Conservation (phyloP, 2,888 invertebrate genomes). For the Agrotis exclamationis region DNA sequence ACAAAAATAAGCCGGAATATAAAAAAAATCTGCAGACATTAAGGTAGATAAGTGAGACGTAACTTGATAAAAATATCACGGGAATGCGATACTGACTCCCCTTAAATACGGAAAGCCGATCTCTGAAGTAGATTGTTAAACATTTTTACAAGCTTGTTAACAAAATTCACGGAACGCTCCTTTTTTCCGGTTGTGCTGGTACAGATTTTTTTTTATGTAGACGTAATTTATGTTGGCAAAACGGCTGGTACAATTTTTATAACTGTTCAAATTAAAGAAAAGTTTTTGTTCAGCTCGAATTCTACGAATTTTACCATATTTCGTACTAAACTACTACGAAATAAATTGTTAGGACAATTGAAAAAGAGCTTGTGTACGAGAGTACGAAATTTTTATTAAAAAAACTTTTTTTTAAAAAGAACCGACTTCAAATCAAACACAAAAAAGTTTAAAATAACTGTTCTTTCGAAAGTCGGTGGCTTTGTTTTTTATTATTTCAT, state of each 20-base stretch:
- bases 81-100: constrained; percentile 19
- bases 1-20: not conserved
- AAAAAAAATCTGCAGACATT: constrained; percentile 14
- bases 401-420: too few relatives aligned
- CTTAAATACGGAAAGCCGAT: constrained; percentile 48
- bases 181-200: constrained; percentile 14
- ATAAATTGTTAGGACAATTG: too few relatives aligned
- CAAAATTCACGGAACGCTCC: constrained; percentile 24
- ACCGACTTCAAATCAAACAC: too few relatives aligned
- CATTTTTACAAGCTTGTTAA: constrained; percentile 59
- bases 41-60: constrained; percentile 22
- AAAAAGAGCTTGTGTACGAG: too few relatives aligned
- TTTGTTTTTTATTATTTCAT: too few relatives aligned
- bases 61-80: constrained; percentile 42
- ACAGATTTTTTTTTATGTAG: constrained; percentile 17
- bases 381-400: too few relatives aligned
- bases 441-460: too few relatives aligned
- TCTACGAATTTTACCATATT: too few relatives aligned
- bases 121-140: constrained; percentile 56
- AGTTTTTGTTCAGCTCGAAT: not conserved
- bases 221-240: constrained; percentile 21
- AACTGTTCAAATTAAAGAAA: not conserved
- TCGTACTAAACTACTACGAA: too few relatives aligned
- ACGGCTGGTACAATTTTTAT: constrained; percentile 1
- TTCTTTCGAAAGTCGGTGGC: too few relatives aligned